phyloP scores from a whole-genome alignment of 2,797 vertebrate genomes.

The Monodelphis domestica region DNA sequence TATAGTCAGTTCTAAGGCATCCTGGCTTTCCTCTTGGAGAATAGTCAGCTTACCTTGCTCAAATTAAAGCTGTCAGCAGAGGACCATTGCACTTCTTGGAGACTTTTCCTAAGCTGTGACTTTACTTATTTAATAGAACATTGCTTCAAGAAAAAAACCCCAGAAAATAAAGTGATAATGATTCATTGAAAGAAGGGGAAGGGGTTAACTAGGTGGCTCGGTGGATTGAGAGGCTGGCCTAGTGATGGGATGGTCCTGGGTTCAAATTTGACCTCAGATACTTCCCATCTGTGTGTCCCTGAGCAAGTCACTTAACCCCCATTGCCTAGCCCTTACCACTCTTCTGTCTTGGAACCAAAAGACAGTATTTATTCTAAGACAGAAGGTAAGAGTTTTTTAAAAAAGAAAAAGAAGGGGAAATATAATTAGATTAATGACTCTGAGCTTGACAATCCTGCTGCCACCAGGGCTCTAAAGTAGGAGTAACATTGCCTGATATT shows the following conservation, averaged over 20 bases:
- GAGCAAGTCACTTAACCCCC: no score
- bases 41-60: not conserved
- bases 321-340: no score
- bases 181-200: not conserved
- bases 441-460: not conserved
- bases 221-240: no score
- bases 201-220: no score
- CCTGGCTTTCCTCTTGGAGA: not conserved
- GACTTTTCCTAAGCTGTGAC: not conserved
- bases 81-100: conserved; percentile 26
- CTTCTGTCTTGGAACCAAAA: no score
- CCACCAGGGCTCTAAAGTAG: not conserved
- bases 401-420: not conserved
- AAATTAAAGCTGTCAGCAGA: not conserved
- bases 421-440: not conserved
- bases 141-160: conserved; percentile 1
- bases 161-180: not conserved
- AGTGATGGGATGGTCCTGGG: no score
- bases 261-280: no score
- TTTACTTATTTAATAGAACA: not conserved
- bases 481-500: not conserved
- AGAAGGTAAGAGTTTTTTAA: no score
- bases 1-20: not conserved
- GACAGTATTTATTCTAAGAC: no score
- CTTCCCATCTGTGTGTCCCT: no score